Evolutionary conservation across 2,797 vertebrate genomes (phyloP).

Genomic region (Phataginus tricuspis): DNA sequence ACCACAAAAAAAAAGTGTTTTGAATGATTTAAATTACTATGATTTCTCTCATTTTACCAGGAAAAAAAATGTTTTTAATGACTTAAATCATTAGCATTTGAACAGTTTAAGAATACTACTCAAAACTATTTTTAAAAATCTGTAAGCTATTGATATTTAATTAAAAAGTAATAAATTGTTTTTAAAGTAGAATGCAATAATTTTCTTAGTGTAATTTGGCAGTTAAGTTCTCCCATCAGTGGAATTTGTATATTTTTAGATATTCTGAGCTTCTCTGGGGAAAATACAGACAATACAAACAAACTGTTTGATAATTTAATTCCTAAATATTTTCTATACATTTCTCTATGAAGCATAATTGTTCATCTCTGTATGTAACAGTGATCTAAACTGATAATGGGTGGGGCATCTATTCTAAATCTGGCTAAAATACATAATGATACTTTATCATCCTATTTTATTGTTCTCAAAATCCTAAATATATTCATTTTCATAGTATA

Average conservation of each 20-base stretch:
- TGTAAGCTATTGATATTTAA: neutral
- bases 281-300: neutral
- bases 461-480: slow-evolving; percentile 32
- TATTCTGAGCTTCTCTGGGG: neutral
- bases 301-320: slow-evolving; percentile 16
- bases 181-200: neutral
- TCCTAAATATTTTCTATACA: neutral
- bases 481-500: neutral
- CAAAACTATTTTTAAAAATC: neutral
- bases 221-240: neutral
- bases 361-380: neutral
- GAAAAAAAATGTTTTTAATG: neutral
- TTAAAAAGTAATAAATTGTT: neutral
- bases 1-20: neutral
- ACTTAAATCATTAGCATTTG: neutral
- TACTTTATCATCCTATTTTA: neutral
- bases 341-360: neutral
- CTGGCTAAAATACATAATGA: neutral
- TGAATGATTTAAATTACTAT: neutral
- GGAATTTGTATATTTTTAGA: neutral
- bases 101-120: neutral
- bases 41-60: neutral
- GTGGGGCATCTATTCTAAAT: neutral
- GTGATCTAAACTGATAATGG: neutral
- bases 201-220: neutral